Conservation (phyloP, 2,113 vertebrate genomes). For the Irena cyanogastra region DNA sequence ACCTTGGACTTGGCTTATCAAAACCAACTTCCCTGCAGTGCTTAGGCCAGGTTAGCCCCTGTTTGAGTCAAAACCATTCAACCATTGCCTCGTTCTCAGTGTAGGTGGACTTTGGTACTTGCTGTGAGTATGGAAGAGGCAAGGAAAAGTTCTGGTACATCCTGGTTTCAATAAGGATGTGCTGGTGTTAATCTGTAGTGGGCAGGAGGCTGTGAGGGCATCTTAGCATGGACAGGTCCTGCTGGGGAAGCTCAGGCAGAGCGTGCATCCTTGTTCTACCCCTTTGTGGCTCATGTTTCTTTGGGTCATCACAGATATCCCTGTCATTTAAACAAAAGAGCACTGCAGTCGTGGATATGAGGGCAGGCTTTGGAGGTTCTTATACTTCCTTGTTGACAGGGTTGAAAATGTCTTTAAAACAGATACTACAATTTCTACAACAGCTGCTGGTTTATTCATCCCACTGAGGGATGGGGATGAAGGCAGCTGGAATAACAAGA, state of each 20-base stretch:
- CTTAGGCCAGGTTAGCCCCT: background rate
- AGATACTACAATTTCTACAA: background rate
- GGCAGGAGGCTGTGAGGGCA: accelerated
- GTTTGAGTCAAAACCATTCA: background rate
- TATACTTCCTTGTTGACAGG: background rate
- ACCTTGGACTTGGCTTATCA: background rate
- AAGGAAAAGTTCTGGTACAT: background rate
- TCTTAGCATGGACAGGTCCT: background rate
- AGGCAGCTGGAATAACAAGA: background rate
- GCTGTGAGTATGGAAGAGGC: background rate
- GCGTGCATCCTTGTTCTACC: background rate
- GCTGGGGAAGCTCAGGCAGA: background rate
- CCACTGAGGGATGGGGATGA: background rate
- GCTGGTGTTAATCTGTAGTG: background rate
- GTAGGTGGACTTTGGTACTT: background rate
- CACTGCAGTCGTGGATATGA: background rate
- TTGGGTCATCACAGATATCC: background rate
- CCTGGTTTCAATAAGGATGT: background rate
- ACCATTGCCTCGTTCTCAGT: background rate
- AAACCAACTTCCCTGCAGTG: background rate
- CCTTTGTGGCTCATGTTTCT: background rate
- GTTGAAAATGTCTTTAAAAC: background rate
- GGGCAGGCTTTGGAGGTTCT: background rate
- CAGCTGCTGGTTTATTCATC: background rate
- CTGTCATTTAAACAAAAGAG: background rate